phyloP scores from a whole-genome alignment of 2,113 vertebrate species.

The Ranitomeya imitator region DNA sequence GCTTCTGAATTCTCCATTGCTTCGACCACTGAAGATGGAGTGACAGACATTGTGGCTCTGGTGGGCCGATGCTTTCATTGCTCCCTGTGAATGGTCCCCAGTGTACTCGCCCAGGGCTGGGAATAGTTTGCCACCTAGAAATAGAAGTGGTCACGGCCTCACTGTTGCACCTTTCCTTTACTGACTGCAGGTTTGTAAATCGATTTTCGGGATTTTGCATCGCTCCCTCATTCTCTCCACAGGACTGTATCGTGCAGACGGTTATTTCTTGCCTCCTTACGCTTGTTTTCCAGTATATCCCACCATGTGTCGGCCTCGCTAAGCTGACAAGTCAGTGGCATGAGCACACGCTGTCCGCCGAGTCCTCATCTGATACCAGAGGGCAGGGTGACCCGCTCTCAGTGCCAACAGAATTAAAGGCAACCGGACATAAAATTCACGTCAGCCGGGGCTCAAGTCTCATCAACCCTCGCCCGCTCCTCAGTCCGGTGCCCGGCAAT shows the following conservation, averaged over 20 bases:
- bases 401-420: neutral
- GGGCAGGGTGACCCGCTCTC: slow-evolving; percentile 7
- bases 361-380: slow-evolving; percentile 19
- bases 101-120: too few species aligned
- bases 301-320: neutral
- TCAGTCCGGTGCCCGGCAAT: neutral
- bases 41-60: too few species aligned
- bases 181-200: too few species aligned
- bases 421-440: neutral
- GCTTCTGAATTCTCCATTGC: too few species aligned
- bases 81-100: too few species aligned
- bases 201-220: too few species aligned
- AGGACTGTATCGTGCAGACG: neutral
- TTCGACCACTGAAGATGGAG: too few species aligned
- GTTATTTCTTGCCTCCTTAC: neutral
- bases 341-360: neutral
- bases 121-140: too few species aligned
- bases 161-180: too few species aligned
- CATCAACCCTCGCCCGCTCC: neutral
- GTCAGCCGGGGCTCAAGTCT: neutral
- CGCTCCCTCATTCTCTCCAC: neutral
- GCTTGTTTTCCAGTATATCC: neutral
- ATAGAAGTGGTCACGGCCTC: too few species aligned
- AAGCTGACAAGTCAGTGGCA: slow-evolving; percentile 22
- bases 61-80: too few species aligned